Conservation (phyloP, 35 echinoderm and acorn worm genomes). For the Apostichopus japonicus region DNA sequence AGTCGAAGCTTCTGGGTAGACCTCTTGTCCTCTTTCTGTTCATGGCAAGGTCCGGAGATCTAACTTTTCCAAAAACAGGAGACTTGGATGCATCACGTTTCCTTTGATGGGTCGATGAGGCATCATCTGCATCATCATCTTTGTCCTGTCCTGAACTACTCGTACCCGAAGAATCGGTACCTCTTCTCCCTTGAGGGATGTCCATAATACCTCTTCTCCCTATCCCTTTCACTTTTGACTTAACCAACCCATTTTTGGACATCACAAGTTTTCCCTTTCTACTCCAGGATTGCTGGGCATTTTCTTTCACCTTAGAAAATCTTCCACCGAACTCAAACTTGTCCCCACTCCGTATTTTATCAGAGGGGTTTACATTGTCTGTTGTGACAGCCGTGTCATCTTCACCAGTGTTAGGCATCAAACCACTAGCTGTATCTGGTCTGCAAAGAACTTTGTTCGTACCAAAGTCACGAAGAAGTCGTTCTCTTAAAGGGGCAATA, state of each 20-base stretch:
- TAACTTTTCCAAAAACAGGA: not conserved
- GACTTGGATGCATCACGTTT: not conserved
- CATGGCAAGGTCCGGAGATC: not conserved
- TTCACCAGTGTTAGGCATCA: not conserved
- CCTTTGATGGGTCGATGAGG: not conserved
- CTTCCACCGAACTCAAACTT: not conserved
- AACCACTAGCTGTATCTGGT: too few relatives aligned
- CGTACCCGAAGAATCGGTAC: not conserved
- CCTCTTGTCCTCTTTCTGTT: not conserved
- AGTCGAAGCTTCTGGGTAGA: not conserved
- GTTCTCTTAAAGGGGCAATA: not conserved
- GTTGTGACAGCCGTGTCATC: not conserved
- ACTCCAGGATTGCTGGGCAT: constrained; percentile 5
- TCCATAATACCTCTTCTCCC: not conserved
- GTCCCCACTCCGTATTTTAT: not conserved
- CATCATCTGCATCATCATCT: not conserved
- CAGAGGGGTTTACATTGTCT: not conserved
- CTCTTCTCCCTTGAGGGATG: not conserved
- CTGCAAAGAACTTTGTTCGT: not conserved
- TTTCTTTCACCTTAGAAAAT: not conserved
- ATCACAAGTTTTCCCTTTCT: constrained; percentile 18
- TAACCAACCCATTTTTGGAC: not conserved
- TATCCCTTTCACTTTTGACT: constrained; percentile 19
- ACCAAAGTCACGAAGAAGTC: not conserved
- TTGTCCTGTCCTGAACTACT: not conserved